Percentiles rank a stretch among this genome's conserved stretches.
These are phyloP conservation scores for Porites rus DNA, from an alignment of 92 coral and sea anemone genomes.

Conservation along the genomic window DNA sequence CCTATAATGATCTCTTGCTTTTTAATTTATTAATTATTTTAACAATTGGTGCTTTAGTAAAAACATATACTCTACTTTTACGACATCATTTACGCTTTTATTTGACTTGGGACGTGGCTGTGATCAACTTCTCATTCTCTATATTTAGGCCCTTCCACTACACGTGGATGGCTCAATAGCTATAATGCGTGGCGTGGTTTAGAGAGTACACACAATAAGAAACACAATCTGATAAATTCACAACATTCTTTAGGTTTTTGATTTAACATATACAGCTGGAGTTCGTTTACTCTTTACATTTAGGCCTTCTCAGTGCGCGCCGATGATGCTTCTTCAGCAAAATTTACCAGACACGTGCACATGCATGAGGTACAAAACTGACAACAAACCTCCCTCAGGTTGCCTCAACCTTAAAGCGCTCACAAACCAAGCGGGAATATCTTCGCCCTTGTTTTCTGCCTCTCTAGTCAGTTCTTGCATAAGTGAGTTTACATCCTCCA, in stretches of 20 bases:
- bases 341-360: neutral
- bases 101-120: no score
- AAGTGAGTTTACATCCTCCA: slow-evolving; percentile 46
- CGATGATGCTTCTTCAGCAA: neutral
- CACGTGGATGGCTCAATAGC: no score
- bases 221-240: neutral
- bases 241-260: neutral
- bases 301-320: neutral
- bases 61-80: neutral
- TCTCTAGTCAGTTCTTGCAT: slow-evolving; percentile 56
- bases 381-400: slow-evolving; percentile 61
- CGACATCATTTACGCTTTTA: neutral
- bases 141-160: no score
- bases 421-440: slow-evolving; percentile 58
- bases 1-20: no score
- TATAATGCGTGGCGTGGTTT: no score
- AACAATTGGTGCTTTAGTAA: neutral
- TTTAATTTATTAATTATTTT: no score
- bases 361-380: slow-evolving; percentile 12
- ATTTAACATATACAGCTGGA: neutral
- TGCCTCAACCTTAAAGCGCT: slow-evolving; percentile 50
- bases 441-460: slow-evolving; percentile 40
- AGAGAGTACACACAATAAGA: no score
- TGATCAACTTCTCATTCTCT: no score
- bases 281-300: neutral